Base-by-base conservation (phyloP, 2,797 vertebrate species). In the Microctenopoma stevenorrisi region DNA sequence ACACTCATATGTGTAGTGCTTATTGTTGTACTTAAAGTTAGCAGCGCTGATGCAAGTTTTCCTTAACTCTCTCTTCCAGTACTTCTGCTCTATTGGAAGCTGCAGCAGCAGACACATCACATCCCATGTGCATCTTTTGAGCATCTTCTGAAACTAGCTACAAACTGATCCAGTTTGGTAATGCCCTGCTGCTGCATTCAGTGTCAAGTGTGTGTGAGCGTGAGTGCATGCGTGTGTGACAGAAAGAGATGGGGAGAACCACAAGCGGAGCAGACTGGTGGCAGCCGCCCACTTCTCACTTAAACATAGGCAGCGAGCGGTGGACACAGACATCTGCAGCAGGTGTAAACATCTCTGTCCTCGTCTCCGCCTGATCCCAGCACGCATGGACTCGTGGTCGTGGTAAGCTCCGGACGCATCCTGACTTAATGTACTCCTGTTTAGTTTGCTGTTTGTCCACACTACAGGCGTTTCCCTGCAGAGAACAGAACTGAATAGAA, bases 111-210 rank as follows among this genome's bases (percentile, higher is more conserved):
- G 25, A 18, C 44, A 37, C 35, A 14, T 13, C 35, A 8, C 10
- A 16, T 28, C 5, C 5, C 11, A 49, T 5, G 46, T 44, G 60
- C 26, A 33, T 68, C 60, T 44, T 26, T 65, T 13, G 7, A 48
- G 53, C 47, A 55, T 38, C 10, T 25, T 44, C 13, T 14, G 47
- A 68, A 46, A 57, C 22, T 7, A 1, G 22, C 76, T 68, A 42
- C 42, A 57, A 65, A 71, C 68, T 72, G 78, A 75, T 68, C 78
- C 64, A 78, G 64, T 80, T 80, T 65, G 52, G 13, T 42, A 51
- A 37, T 14, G 8, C 49, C 42, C 46, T 35, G 56, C 44, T 35
- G 56, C 44, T 56, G 48, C 48, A 53, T 50, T 50, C 59, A 64
- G 18, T 55, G 72, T 80, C 53, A 46, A 37, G 66, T 51, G 47